Evolutionary conservation across 2,113 vertebrate genomes (phyloP).

Genomic region (Centropus bengalensis): DNA sequence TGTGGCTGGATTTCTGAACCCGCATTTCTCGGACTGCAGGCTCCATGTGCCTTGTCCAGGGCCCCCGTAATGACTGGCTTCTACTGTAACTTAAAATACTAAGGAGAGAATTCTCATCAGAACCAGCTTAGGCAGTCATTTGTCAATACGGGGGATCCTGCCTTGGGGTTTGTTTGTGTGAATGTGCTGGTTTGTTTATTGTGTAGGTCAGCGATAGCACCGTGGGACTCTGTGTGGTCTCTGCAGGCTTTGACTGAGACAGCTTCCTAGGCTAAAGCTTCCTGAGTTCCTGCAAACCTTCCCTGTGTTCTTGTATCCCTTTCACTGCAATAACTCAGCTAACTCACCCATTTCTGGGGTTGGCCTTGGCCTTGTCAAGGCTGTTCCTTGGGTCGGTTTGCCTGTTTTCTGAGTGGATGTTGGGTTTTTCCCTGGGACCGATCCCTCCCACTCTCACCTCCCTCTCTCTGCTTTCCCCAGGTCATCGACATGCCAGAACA

Average conservation of each 20-base stretch:
- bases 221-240: rapidly evolving
- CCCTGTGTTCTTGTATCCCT: not conserved
- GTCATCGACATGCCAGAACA: constrained; percentile 99
- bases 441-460: not conserved
- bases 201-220: not conserved
- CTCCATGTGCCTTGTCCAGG: not conserved
- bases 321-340: rapidly evolving
- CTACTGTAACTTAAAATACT: not conserved
- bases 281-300: not conserved
- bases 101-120: not conserved
- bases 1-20: not conserved
- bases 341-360: not conserved
- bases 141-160: not conserved
- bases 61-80: not conserved
- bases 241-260: not conserved
- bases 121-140: not conserved
- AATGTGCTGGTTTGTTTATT: too few relatives aligned
- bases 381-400: not conserved
- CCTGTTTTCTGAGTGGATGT: not conserved
- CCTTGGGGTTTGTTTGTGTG: not conserved
- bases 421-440: not conserved
- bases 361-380: not conserved
- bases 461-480: constrained; percentile 64
- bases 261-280: not conserved
- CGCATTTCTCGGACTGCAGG: not conserved